phyloP scores from a whole-genome alignment of 2,888 invertebrate genomes.

The Tenthredo distinguenda region DNA sequence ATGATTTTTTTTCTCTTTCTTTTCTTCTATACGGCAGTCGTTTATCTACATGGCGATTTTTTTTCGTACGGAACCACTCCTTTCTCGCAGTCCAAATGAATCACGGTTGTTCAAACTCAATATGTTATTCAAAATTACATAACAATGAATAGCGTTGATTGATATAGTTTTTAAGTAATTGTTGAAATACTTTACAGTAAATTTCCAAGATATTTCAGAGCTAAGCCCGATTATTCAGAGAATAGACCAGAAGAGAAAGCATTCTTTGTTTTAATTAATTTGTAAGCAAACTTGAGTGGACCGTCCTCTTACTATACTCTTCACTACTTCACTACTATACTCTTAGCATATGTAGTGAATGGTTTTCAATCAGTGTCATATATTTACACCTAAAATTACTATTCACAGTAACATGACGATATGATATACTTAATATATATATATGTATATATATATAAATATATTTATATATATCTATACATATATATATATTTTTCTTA shows the following conservation, averaged over 20 bases:
- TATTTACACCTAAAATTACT: slow-evolving; percentile 67
- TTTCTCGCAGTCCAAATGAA: neutral
- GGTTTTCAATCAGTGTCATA: slow-evolving; percentile 55
- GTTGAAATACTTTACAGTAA: neutral
- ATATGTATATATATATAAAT: neutral
- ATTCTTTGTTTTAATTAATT: neutral
- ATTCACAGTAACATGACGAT: slow-evolving; percentile 66
- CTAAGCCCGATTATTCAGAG: neutral
- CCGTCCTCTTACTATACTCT: too few species aligned
- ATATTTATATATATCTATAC: neutral
- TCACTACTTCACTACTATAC: too few species aligned
- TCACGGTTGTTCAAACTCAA: neutral
- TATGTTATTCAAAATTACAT: neutral
- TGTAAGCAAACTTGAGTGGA: slow-evolving; percentile 11
- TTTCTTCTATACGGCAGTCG: slow-evolving; percentile 7
- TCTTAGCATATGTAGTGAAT: slow-evolving; percentile 52
- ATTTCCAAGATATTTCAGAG: neutral
- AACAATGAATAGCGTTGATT: neutral
- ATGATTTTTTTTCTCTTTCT: neutral
- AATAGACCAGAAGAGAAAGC: neutral
- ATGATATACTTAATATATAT: slow-evolving; percentile 52
- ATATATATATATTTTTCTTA: neutral
- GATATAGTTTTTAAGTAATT: neutral
- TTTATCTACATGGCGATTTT: slow-evolving; percentile 20
- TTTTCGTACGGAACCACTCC: neutral